Percentiles rank a stretch among this genome's conserved stretches.
Conservation (phyloP, 2,113 vertebrate genomes). For the human (Homo sapiens) region GRCh38 chr1:49437001-49437500, state of each 20-base stretch:
- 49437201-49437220: background rate
- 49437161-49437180: background rate
- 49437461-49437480: background rate
- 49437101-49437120: background rate
- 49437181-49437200: background rate
- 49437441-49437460: background rate
- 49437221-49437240: background rate
- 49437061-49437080: background rate
- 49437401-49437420: background rate
- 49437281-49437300: slow-evolving; percentile 51
- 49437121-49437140: background rate
- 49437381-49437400: background rate
- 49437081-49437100: background rate
- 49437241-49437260: background rate
- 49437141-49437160: background rate
- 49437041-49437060: background rate
- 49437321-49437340: background rate
- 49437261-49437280: background rate
- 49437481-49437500: background rate
- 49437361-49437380: background rate
- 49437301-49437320: background rate
- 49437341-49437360: background rate
- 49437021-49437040: background rate
- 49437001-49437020: background rate
- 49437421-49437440: slow-evolving; percentile 7